These are phyloP conservation scores for Oxystoma pomonae DNA, from an alignment of 2,888 invertebrate species.

Conservation along the genomic window DNA sequence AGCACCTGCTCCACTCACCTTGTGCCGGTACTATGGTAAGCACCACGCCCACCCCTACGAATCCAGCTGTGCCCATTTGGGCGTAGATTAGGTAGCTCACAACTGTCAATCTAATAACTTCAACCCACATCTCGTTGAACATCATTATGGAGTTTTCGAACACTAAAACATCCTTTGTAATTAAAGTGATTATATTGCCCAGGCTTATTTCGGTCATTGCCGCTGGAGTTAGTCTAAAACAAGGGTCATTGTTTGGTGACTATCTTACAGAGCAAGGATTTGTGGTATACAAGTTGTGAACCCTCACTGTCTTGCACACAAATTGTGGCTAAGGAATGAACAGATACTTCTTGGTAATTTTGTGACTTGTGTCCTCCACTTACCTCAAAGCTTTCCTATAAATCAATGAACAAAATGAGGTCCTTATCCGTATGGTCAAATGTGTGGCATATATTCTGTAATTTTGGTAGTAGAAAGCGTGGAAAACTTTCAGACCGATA, in stretches of 20 bases:
- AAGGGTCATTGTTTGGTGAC: too few relatives aligned
- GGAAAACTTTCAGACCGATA: constrained; percentile 58
- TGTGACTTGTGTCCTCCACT: too few relatives aligned
- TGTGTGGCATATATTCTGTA: constrained; percentile 71
- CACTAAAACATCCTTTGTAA: constrained; percentile 88
- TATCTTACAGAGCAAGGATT: too few relatives aligned
- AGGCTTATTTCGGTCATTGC: constrained; percentile 29
- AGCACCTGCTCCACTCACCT: constrained; percentile 21
- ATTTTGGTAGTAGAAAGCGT: constrained; percentile 66
- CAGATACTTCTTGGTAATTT: too few relatives aligned
- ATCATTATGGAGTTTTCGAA: constrained; percentile 85
- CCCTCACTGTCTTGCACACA: too few relatives aligned
- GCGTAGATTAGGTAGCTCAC: constrained; percentile 74
- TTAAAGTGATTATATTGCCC: constrained; percentile 74
- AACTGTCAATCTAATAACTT: constrained; percentile 76
- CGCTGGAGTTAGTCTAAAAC: constrained; percentile 28
- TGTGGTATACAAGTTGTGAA: too few relatives aligned
- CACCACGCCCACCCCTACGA: constrained; percentile 53
- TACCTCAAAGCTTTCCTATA: constrained; percentile 58
- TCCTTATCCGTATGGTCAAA: constrained; percentile 74
- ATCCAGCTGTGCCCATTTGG: constrained; percentile 51
- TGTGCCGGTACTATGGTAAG: constrained; percentile 33
- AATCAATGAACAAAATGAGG: constrained; percentile 76
- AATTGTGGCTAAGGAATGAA: too few relatives aligned
- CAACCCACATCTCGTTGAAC: constrained; percentile 88